phyloP scores from a whole-genome alignment of 2,113 vertebrate species.

The Trogon melanurus region DNA sequence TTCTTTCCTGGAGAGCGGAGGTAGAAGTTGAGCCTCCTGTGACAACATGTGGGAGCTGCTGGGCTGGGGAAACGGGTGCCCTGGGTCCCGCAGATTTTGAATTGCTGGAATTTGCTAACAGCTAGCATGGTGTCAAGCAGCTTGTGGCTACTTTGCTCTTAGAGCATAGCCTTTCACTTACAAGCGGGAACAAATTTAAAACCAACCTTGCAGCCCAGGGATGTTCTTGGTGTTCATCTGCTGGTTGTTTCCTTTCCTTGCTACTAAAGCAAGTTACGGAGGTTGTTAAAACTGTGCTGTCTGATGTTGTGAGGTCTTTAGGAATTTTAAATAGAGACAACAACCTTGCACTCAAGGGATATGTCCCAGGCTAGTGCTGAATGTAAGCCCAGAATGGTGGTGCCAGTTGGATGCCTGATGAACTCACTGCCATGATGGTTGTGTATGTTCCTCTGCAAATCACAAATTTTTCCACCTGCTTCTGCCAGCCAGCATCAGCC shows the following conservation, averaged over 20 bases:
- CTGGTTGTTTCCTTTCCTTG: neutral
- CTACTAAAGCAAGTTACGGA: neutral
- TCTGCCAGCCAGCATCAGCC: neutral
- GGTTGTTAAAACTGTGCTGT: neutral
- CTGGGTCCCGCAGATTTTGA: neutral
- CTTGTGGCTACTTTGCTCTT: neutral
- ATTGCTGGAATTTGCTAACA: neutral
- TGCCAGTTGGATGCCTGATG: neutral
- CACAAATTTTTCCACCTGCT: neutral
- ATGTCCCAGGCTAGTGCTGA: neutral
- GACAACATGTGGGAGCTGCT: neutral
- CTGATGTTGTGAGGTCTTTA: neutral
- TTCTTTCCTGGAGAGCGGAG: accelerated
- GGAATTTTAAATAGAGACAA: neutral
- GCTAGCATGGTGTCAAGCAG: neutral
- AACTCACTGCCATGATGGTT: neutral
- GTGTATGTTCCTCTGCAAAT: neutral
- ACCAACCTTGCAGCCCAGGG: neutral
- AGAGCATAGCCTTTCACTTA: neutral
- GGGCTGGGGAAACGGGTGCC: neutral
- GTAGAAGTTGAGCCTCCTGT: neutral
- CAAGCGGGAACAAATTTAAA: neutral
- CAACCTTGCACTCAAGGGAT: neutral
- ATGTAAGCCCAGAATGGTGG: neutral
- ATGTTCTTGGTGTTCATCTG: neutral